Base-by-base conservation (phyloP, 2,888 invertebrate genomes). In the Epinotia bilunana region DNA sequence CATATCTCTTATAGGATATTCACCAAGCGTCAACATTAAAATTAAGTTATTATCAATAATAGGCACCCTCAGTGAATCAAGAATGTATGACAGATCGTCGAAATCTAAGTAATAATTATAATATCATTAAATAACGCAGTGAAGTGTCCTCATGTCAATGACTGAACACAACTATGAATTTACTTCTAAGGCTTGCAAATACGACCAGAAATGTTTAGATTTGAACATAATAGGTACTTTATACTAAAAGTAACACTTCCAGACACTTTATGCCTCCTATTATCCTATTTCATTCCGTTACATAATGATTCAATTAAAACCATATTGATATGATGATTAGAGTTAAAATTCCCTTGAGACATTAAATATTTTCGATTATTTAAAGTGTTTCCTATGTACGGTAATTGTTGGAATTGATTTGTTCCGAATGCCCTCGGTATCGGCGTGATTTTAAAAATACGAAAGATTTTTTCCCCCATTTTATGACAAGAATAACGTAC, bases 321-420 rank as follows among this genome's bases (percentile, higher is more conserved):
- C 63, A 39, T 74, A 64, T 58, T 63, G 28, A n/a, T 70, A 49
- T 13, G 20, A 1, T 4, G 9, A n/a, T 57, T 70, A 74, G 20
- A 49, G 69, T 74, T 33, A 39, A 74, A 63, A 49, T 57, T 74
- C 33, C 58, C 9, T 49, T 23, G 20, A 63, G 12, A 28, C 16
- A 33, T 33, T 60, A 3, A 23, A 16, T n/a, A 39, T n/a, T 53
- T 62, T 43, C 49, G 16, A 67, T 28, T 58, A 62, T 9, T 64
- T 67, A 7, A 18, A 62, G 6, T 46, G 12, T 63, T 46, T 61
- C 7, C 16, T 57, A 49, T 55, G 46, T 23, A 72, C 67, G 58
- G 28, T 70, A 69, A 64, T 86, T 84, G 83, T 80, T 77, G 77
- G 72, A 89, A 91, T 90, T 84, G 81, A 91, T 91, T 91, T 84